These are phyloP conservation scores for Cliona cf. orientalis DNA, from an alignment of 37 sponge, comb jelly and placozoan species.

Conservation along the genomic window DNA sequence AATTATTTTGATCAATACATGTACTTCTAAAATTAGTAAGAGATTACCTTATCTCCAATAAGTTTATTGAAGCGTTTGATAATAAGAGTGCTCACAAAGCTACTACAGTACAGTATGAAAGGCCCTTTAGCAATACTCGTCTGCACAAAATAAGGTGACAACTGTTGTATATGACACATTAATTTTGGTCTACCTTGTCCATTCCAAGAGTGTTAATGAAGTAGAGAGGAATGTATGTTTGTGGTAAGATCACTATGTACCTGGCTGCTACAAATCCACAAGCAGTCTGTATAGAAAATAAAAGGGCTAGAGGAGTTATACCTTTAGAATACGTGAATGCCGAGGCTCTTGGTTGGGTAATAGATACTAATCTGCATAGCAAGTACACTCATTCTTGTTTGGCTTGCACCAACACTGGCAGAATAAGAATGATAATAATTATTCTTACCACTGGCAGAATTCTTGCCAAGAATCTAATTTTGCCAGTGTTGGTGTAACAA, in stretches of 20 bases:
- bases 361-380: too few species aligned
- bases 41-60: constrained; percentile 64
- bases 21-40: not conserved
- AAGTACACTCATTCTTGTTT: too few species aligned
- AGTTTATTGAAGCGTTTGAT: constrained; percentile 53
- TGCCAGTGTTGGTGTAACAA: too few species aligned
- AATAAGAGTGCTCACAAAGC: constrained; percentile 52
- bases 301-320: too few species aligned
- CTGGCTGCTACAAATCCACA: constrained; percentile 80
- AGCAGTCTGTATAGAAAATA: constrained; percentile 46
- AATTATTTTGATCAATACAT: not conserved
- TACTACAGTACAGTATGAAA: constrained; percentile 65
- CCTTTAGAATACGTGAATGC: too few species aligned
- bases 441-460: too few species aligned
- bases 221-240: constrained; percentile 87
- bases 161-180: not conserved
- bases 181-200: constrained; percentile 52
- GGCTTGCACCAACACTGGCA: too few species aligned
- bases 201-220: constrained; percentile 68
- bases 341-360: too few species aligned
- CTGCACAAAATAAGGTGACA: constrained; percentile 15
- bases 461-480: too few species aligned
- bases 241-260: constrained; percentile 77
- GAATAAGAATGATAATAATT: too few species aligned
- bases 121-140: constrained; percentile 71